Evolutionary conservation across 2,113 vertebrate species (phyloP).

Genomic region (Odobenus rosmarus): DNA sequence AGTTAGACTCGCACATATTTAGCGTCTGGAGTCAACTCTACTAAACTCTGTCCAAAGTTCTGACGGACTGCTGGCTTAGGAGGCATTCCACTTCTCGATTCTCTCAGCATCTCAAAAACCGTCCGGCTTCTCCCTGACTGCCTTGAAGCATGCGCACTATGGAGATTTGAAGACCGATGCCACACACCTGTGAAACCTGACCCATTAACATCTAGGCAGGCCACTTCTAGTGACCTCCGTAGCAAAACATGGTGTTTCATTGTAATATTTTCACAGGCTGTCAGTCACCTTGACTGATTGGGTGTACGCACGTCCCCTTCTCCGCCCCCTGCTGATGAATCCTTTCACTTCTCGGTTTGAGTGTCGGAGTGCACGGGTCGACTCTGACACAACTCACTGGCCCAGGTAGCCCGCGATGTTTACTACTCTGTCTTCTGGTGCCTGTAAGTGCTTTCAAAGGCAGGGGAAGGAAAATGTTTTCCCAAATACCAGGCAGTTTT

Average conservation of each 20-base stretch:
- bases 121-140: neutral
- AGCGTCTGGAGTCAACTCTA: neutral
- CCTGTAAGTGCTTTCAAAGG: neutral
- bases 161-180: neutral
- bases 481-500: neutral
- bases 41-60: neutral
- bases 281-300: rapidly evolving
- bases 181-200: neutral
- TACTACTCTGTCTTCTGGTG: neutral
- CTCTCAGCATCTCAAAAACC: neutral
- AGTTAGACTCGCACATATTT: rapidly evolving
- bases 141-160: neutral
- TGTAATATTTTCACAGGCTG: neutral
- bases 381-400: neutral
- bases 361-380: neutral
- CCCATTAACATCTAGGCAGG: neutral
- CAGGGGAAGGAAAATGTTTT: neutral
- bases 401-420: neutral
- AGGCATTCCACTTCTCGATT: neutral
- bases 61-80: neutral
- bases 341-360: neutral
- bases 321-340: neutral
- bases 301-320: rapidly evolving
- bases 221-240: too few relatives aligned
- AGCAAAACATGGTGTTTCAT: neutral